Evolutionary conservation across 1,140 invertebrate species (phyloP).

Genomic region (Achatina immaculata): DNA sequence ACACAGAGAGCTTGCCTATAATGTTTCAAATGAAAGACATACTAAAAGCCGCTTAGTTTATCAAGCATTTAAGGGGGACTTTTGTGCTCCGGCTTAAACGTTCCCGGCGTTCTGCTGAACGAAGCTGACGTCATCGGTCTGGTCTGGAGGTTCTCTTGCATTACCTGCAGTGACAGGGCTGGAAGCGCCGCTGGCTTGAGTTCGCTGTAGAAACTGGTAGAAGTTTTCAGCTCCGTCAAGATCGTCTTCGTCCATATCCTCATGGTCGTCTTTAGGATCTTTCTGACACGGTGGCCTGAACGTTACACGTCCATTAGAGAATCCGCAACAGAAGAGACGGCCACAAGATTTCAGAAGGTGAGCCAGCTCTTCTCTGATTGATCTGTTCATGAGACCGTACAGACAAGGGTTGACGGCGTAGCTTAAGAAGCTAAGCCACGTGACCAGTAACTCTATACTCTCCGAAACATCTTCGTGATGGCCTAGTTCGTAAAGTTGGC

Average conservation of each 20-base stretch:
- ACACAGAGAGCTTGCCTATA: too few relatives aligned
- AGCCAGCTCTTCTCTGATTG: slow-evolving; percentile 37
- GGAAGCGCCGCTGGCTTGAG: slow-evolving; percentile 1
- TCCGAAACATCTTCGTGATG: background rate
- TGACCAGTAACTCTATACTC: slow-evolving; percentile 17
- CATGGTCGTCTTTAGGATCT: background rate
- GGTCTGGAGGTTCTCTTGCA: too few relatives aligned
- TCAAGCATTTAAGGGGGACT: too few relatives aligned
- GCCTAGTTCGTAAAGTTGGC: slow-evolving; percentile 10
- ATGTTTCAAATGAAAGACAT: too few relatives aligned
- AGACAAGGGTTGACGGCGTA: slow-evolving; percentile 43
- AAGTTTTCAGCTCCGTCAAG: slow-evolving; percentile 20
- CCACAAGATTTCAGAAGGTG: background rate
- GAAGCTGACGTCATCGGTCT: too few relatives aligned
- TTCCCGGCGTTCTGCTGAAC: too few relatives aligned
- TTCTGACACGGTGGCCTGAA: too few relatives aligned
- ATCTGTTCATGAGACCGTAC: slow-evolving; percentile 43
- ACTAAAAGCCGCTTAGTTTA: too few relatives aligned
- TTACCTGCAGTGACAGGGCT: too few relatives aligned
- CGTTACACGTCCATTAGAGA: too few relatives aligned
- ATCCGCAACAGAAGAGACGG: background rate
- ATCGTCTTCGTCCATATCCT: background rate
- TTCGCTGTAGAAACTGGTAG: slow-evolving; percentile 39
- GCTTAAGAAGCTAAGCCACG: slow-evolving; percentile 40
- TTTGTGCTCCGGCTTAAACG: too few relatives aligned